Base-by-base conservation (phyloP, 2,888 invertebrate species). In the Smittia sp. region DNA sequence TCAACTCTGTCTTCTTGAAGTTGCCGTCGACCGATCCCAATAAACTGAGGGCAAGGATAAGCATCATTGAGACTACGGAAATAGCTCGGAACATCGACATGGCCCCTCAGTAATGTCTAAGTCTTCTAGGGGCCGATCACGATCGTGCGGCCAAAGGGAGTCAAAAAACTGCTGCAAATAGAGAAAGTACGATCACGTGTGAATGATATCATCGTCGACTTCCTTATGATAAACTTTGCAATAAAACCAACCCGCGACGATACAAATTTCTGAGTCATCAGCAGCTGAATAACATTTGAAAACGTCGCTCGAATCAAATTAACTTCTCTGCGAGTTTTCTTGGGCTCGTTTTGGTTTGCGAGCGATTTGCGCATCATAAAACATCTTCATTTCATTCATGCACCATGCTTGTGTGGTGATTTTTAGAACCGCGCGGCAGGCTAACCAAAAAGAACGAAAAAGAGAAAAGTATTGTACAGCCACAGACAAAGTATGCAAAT, bases 1-100 rank as follows among this genome's bases (percentile, higher is more conserved):
- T 92, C 79, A 95, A 86, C 75, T 85, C 79, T 75, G 82, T 81
- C 77, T 81, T 80, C 76, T 81, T 80, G 7, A n/a, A 18, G 13
- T 27, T 65, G 24, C 63, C 73, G 46, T 73, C 41, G 11, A 65
- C 73, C 25, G 20, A 22, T 20, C 38, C 7, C 25, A 25, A 27
- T 1, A n/a, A 7, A 25, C 15, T 27, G 38, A 15, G 4, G 67
- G n/a, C 7, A 13, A 39, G 18, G 24, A 25, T 11, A 20, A 73
- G 13, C 18, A 46, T 46, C 46, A 63, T 22, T 9, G 52, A 13
- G 27, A 27, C 41, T 52, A 73, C 6, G 63, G 62, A 15, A 46
- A 73, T 15, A 9, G 69, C 25, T 72, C 39, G 72, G 38, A 72
- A n/a, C 18, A 27, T 11, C 24, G 62, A 62, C 72, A 72, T 72